A percentile compares a stretch with the other conserved stretches of the same genome.
phyloP scores from a whole-genome alignment of 2,113 vertebrate genomes.

The Pterocles burchelli region DNA sequence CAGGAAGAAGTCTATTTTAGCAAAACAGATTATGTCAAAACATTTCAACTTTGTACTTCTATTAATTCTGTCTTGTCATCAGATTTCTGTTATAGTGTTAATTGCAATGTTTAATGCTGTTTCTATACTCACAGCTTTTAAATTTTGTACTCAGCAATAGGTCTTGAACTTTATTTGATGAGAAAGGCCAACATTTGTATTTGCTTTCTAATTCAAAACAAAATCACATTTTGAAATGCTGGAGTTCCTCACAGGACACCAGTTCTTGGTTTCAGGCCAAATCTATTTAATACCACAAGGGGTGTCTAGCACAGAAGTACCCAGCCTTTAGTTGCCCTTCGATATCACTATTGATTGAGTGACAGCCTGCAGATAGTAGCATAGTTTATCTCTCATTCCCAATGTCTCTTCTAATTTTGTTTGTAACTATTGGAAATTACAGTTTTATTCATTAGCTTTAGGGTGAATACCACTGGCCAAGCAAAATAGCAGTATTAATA shows the following conservation, averaged over 20 bases:
- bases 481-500: not conserved
- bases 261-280: not conserved
- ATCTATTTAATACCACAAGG: not conserved
- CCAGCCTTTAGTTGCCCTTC: not conserved
- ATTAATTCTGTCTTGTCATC: not conserved
- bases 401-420: not conserved
- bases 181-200: not conserved
- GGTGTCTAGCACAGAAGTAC: not conserved
- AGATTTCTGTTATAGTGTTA: not conserved
- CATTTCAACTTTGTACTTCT: not conserved
- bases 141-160: not conserved
- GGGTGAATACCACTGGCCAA: not conserved
- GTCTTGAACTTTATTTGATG: not conserved
- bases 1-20: not conserved
- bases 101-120: not conserved
- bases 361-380: not conserved
- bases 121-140: not conserved
- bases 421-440: not conserved
- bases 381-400: not conserved
- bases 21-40: not conserved
- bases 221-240: not conserved
- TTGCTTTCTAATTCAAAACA: not conserved
- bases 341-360: not conserved
- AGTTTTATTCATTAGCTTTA: not conserved
- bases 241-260: not conserved